These are phyloP conservation scores for Boloria euphrosyne DNA, from an alignment of 2,888 invertebrate species.

Conservation along the genomic window DNA sequence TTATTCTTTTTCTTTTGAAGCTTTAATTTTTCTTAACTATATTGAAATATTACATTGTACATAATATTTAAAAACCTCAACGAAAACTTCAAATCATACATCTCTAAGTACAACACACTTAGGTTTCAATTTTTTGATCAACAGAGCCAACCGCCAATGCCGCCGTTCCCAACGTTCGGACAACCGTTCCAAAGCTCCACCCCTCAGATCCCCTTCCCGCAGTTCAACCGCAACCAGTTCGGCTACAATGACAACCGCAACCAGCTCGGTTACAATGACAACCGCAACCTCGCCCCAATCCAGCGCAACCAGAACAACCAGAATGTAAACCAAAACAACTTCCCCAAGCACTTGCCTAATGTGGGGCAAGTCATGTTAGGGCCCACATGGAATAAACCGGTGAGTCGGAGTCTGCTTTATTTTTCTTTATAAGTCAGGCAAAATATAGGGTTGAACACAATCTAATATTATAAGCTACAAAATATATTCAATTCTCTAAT, in stretches of 20 bases:
- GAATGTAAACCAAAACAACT: constrained; percentile 32
- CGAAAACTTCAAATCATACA: not conserved
- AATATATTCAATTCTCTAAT: too few relatives aligned
- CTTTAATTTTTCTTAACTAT: not conserved
- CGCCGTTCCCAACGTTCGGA: constrained; percentile 58
- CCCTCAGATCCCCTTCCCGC: not conserved
- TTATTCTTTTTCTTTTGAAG: not conserved
- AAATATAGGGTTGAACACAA: too few relatives aligned
- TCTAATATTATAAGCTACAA: too few relatives aligned
- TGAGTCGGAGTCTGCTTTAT: too few relatives aligned
- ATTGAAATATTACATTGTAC: too few relatives aligned
- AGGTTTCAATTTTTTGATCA: not conserved
- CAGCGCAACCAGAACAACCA: constrained; percentile 27
- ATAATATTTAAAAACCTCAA: too few relatives aligned
- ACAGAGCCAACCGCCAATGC: constrained; percentile 56
- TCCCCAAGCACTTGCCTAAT: constrained; percentile 61
- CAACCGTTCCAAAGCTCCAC: constrained; percentile 54
- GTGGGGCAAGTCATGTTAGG: constrained; percentile 45
- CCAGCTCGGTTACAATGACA: constrained; percentile 32
- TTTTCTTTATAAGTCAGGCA: too few relatives aligned
- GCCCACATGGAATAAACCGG: constrained; percentile 25
- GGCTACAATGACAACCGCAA: constrained; percentile 32
- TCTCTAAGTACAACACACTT: not conserved
- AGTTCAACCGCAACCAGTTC: constrained; percentile 43
- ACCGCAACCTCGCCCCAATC: constrained; percentile 24